Base-by-base conservation (phyloP, 2,797 vertebrate genomes). In the Rhinichthys osculus region DNA sequence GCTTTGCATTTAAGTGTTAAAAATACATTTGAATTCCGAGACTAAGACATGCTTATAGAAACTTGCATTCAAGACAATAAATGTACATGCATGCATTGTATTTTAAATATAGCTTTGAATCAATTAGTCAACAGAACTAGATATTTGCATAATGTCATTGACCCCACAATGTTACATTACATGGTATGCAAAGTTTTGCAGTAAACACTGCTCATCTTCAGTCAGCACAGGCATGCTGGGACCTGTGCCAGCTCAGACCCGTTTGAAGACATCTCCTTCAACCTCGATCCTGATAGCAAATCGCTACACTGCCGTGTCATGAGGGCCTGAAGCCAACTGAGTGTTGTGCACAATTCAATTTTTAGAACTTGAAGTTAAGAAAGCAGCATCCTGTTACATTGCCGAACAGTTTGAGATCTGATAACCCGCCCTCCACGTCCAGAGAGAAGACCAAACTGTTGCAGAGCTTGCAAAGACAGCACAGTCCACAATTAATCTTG, bases 401-500 rank as follows among this genome's bases (percentile, higher is more conserved):
- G 27, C 27, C 27, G 27, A 27, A 73, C 1, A 35, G n/a, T 33
- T 17, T 17, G 1, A 62, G 42, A 64, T 17, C 40, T 14, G 5
- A 35, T 6, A 47, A 47, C 30, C 52, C 7, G 1, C 9, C 14
- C 30, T 59, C 70, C 40, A 1, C 4, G 13, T 33, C 30, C 27
- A 7, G 47, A 2, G 2, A 40, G 8, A 42, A 7, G 27, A 16
- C 79, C 66, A 40, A 59, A 23, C 71, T 10, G 33, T 16, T 16
- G 27, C 23, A 59, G 33, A 40, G 66, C 52, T 11, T 42, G 50
- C 54, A 78, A 11, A 35, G 17, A 11, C 62, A 50, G 59, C 38
- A 17, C 42, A 35, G 16, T 64, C 19, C 47, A 47, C 27, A 83
- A 62, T 27, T 50, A 74, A 50, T 50, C 81, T 84, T 50, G 62